Percentiles rank a stretch among this genome's conserved stretches.
Conservation (phyloP, 2,797 vertebrate species). For the Craterocephalus amniculus region DNA sequence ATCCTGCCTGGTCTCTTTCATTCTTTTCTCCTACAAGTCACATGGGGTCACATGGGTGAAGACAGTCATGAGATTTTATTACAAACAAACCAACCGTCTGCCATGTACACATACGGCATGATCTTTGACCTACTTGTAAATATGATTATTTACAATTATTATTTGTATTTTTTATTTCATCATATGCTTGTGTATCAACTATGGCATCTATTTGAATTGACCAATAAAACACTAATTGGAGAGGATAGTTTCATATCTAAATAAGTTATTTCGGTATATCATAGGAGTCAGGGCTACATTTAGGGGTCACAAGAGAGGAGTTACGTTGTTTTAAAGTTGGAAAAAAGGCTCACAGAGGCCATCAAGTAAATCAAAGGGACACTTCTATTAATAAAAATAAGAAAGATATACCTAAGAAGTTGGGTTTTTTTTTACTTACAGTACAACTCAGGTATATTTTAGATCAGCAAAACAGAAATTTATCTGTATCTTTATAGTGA, state of each 20-base stretch:
- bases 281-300: not conserved
- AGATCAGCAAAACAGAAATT: not conserved
- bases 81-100: slow-evolving; percentile 25
- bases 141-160: no score
- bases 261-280: not conserved
- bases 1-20: slow-evolving; percentile 31
- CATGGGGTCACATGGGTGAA: slow-evolving; percentile 68
- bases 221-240: not conserved
- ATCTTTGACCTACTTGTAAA: slow-evolving; percentile 12
- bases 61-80: slow-evolving; percentile 69
- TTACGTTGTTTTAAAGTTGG: not conserved
- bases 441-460: not conserved
- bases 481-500: not conserved
- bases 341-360: not conserved
- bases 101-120: slow-evolving; percentile 27
- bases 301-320: not conserved
- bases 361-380: not conserved
- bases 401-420: not conserved
- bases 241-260: not conserved
- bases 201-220: not conserved
- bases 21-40: slow-evolving; percentile 46
- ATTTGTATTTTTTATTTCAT: slow-evolving; percentile 1
- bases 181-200: not conserved
- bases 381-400: not conserved
- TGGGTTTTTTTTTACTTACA: not conserved